These are phyloP conservation scores for Drosophila kepulauana DNA, from an alignment of 1,140 invertebrate species.

Conservation along the genomic window DNA sequence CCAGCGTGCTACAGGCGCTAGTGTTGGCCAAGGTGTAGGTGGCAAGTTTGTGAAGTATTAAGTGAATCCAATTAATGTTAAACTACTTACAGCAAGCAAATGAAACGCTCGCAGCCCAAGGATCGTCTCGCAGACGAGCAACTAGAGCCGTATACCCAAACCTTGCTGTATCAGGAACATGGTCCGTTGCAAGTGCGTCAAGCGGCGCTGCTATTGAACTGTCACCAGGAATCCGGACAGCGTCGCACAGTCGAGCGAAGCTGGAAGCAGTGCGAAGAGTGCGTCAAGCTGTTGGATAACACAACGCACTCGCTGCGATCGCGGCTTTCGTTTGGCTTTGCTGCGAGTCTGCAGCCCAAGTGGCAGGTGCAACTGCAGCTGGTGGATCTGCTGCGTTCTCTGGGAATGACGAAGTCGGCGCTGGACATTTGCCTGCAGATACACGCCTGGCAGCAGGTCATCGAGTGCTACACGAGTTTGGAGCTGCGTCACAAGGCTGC, in stretches of 20 bases:
- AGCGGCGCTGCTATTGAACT: slow-evolving; percentile 90
- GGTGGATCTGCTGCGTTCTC: slow-evolving; percentile 91
- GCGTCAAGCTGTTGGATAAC: slow-evolving; percentile 87
- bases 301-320: slow-evolving; percentile 31
- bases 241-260: slow-evolving; percentile 93
- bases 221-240: slow-evolving; percentile 90
- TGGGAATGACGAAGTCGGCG: slow-evolving; percentile 94
- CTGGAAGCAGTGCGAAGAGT: slow-evolving; percentile 93
- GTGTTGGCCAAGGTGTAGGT: slow-evolving; percentile 90
- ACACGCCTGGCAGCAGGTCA: slow-evolving; percentile 96
- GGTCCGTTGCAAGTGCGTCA: slow-evolving; percentile 91
- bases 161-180: slow-evolving; percentile 88
- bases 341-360: slow-evolving; percentile 88
- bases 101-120: slow-evolving; percentile 90
- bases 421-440: slow-evolving; percentile 93
- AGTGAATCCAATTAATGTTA: slow-evolving; percentile 61
- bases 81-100: slow-evolving; percentile 85
- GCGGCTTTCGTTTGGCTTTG: slow-evolving; percentile 88
- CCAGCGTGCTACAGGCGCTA: slow-evolving; percentile 91
- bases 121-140: slow-evolving; percentile 93
- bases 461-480: slow-evolving; percentile 94
- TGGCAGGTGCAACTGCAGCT: slow-evolving; percentile 92
- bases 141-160: slow-evolving; percentile 91
- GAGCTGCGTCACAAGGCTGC: slow-evolving; percentile 95
- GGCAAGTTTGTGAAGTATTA: background rate